Evolutionary conservation across 2,888 invertebrate species (phyloP).

Genomic region (Tiliacea aurago): DNA sequence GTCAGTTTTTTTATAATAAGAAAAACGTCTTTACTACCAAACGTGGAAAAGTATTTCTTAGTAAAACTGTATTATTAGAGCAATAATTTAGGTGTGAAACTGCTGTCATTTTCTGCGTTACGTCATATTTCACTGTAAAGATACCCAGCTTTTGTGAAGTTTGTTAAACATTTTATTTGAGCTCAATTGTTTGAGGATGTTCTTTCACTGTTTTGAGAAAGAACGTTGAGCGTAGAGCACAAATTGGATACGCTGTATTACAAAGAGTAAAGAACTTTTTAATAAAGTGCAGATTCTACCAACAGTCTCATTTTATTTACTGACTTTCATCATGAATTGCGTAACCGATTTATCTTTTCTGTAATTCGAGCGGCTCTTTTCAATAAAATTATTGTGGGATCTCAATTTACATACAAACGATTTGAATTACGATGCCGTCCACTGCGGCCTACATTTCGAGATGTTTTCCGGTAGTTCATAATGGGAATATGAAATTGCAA

Average conservation of each 20-base stretch:
- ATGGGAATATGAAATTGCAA: constrained; percentile 27
- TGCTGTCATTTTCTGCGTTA: constrained; percentile 4
- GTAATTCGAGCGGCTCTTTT: constrained; percentile 37
- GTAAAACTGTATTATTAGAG: background rate
- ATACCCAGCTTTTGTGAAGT: constrained; percentile 43
- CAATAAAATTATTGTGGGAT: constrained; percentile 43
- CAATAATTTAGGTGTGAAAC: background rate
- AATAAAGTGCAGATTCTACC: constrained; percentile 47
- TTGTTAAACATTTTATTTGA: constrained; percentile 58
- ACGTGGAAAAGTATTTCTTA: background rate
- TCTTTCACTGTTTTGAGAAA: constrained; percentile 50
- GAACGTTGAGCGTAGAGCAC: constrained; percentile 21
- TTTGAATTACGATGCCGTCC: constrained; percentile 28
- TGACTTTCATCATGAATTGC: constrained; percentile 25
- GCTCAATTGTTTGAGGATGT: constrained; percentile 53
- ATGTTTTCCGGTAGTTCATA: constrained; percentile 20
- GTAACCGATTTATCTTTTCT: constrained; percentile 37
- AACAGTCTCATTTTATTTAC: constrained; percentile 29
- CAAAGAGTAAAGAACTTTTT: constrained; percentile 36
- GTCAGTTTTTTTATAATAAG: no score
- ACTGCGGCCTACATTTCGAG: background rate
- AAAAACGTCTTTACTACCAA: no score
- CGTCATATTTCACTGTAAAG: constrained; percentile 24
- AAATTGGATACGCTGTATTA: constrained; percentile 41
- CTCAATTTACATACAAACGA: constrained; percentile 51